Evolutionary conservation across 2,797 vertebrate species (phyloP).

Genomic region (Sciurus carolinensis): DNA sequence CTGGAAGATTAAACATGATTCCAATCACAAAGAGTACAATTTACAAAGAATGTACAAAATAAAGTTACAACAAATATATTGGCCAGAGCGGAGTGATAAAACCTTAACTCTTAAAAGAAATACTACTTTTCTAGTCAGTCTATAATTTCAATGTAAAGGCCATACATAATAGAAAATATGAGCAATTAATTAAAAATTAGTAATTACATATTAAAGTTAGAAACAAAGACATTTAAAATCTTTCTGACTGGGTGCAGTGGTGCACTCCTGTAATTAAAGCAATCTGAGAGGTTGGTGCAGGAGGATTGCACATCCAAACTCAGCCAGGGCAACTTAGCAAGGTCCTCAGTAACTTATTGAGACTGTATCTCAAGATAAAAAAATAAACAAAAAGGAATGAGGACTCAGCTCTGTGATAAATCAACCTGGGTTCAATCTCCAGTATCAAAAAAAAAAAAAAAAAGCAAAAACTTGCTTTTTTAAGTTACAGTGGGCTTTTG

Average conservation of each 20-base stretch:
- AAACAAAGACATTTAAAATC: not conserved
- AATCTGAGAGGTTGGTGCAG: no score
- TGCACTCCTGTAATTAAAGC: no score
- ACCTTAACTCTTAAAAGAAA: conserved; percentile 30
- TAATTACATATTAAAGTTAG: conserved; percentile 30
- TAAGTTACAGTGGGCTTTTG: no score
- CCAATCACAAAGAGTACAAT: not conserved
- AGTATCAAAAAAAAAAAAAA: no score
- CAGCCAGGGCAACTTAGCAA: no score
- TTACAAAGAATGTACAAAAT: not conserved
- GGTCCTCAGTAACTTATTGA: no score
- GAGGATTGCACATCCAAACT: no score
- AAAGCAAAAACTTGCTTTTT: no score
- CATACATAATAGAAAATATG: not conserved
- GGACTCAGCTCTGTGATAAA: no score
- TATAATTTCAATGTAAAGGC: conserved; percentile 26
- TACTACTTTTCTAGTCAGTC: not conserved
- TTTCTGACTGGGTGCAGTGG: no score
- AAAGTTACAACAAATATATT: not conserved
- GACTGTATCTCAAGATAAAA: no score
- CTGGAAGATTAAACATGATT: conserved; percentile 15
- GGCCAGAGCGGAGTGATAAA: conserved; percentile 5
- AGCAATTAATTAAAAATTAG: conserved; percentile 13
- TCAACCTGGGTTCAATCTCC: not conserved
- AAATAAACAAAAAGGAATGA: no score